Base-by-base conservation (phyloP, 2,113 vertebrate genomes). In the Triplophysa siluroides region DNA sequence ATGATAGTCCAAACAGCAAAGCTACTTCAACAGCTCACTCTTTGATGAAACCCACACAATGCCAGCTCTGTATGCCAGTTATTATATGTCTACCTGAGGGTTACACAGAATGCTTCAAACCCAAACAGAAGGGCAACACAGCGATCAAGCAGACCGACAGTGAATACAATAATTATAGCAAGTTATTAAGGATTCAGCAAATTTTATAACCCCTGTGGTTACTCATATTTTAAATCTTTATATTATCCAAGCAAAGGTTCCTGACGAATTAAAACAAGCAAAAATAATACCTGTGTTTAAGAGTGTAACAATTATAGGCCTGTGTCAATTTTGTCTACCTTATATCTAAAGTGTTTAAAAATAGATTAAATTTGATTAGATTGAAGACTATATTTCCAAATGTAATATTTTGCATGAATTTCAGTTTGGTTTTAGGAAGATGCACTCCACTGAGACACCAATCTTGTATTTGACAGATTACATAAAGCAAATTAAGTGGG, bases 21-120 rank as follows among this genome's bases (percentile, higher is more conserved):
- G 87, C 83, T 84, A 83, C 87, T 87, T 86, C 70, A 88, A 90
- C 91, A 91, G 87, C 84, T 91, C 87, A 87, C 85, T 86, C 91
- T 92, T 92, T 93, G 90, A 92, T 90, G 84, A 70, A 58, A 83
- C 56, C 14, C 81, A 86, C 84, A 93, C 92, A 93, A 92, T 92
- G 84, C 80, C 75, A 85, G 84, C 88, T 91, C 87, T 92, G 89
- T 92, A 73, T 86, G 75, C 85, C 80, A 80, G 73, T 68, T 78
- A 47, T 69, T 81, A 81, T 41, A 63, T 78, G 69, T 82, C 70
- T 81, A 70, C 82, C 13, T 74, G 75, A 80, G 71, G 80, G 72
- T 77, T 61, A 79, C 24, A 13, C 61, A 50, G 52, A 63, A 52
- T 21, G 56, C 73, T 45, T 81, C 10, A 23, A 47, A 72, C 76